These are phyloP conservation scores for Coelopa pilipes DNA, from an alignment of 2,888 invertebrate species.

Conservation along the genomic window DNA sequence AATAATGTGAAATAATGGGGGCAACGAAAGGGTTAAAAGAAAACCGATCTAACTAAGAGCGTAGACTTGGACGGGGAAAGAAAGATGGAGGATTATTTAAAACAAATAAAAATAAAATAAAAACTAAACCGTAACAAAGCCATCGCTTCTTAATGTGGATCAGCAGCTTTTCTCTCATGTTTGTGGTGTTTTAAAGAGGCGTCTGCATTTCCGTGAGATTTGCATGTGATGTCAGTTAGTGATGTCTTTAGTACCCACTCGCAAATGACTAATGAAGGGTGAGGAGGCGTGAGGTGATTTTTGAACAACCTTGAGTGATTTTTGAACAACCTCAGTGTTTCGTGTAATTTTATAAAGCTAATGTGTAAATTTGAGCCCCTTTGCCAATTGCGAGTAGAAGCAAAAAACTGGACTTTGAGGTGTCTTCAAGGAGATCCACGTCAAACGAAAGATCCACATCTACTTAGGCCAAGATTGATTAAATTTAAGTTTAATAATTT, in stretches of 20 bases:
- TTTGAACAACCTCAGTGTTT: too few relatives aligned
- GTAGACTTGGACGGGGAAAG: not conserved
- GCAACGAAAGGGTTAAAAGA: slow-evolving; percentile 36
- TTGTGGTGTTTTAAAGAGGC: slow-evolving; percentile 18
- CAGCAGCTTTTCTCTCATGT: slow-evolving; percentile 24
- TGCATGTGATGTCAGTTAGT: slow-evolving; percentile 10
- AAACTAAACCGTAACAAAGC: not conserved
- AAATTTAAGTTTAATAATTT: too few relatives aligned
- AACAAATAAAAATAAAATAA: slow-evolving; percentile 11
- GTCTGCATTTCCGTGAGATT: not conserved
- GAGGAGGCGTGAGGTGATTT: not conserved
- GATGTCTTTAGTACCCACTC: slow-evolving; percentile 3
- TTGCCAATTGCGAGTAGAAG: not conserved
- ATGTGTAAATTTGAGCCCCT: not conserved
- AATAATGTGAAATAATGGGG: slow-evolving; percentile 29
- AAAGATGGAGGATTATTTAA: slow-evolving; percentile 3
- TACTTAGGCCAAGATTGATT: too few relatives aligned
- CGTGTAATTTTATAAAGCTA: not conserved
- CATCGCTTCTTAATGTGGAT: slow-evolving; percentile 3
- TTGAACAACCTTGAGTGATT: too few relatives aligned
- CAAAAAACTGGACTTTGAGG: too few relatives aligned
- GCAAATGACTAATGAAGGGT: not conserved
- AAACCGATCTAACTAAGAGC: not conserved
- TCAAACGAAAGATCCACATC: too few relatives aligned
- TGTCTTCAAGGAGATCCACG: too few relatives aligned